A percentile compares a stretch with the other conserved stretches of the same genome.
These are phyloP conservation scores for Prolemur simus DNA, from an alignment of 2,113 vertebrate species.

Conservation along the genomic window DNA sequence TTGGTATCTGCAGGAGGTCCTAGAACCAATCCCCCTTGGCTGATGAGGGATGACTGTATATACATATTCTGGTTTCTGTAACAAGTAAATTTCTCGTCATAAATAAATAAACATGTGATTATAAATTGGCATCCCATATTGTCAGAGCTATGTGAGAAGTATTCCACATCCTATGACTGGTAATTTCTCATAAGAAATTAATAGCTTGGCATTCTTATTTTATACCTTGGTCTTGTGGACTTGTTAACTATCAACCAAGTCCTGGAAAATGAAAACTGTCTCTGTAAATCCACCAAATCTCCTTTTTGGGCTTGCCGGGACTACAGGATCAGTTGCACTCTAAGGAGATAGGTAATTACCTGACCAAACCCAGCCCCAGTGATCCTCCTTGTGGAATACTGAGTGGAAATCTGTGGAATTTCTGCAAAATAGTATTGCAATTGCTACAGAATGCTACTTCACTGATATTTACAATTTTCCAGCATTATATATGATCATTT, in stretches of 20 bases:
- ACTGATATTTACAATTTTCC: background rate
- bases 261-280: background rate
- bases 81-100: background rate
- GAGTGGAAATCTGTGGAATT: background rate
- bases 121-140: background rate
- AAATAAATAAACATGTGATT: background rate
- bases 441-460: background rate
- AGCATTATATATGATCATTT: background rate
- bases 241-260: background rate
- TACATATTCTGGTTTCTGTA: background rate
- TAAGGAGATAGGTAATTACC: background rate
- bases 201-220: background rate
- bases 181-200: background rate
- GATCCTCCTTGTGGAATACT: background rate
- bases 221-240: background rate
- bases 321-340: background rate
- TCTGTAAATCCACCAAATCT: background rate
- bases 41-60: background rate
- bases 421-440: background rate
- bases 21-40: background rate
- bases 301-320: background rate
- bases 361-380: background rate
- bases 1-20: background rate
- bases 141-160: background rate
- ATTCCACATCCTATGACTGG: background rate